Evolutionary conservation across 2,113 vertebrate genomes (phyloP), one percentile per base, ranked within the genome.

Genomic region (Trematocara zebra): DNA sequence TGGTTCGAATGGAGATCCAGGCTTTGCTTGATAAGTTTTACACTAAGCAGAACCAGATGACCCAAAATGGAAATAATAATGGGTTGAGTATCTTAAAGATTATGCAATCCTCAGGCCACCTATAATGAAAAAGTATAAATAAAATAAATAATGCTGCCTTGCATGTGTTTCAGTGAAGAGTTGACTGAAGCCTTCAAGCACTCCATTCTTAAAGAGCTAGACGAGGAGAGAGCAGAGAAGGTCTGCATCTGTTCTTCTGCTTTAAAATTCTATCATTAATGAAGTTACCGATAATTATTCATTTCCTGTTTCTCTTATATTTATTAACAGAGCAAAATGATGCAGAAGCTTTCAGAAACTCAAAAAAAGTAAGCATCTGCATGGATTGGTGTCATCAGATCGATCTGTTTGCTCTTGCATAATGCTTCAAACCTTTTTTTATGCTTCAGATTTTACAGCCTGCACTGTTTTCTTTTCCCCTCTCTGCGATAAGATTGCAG

Each of bases 1-100:
- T 94, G 37, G 91, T 97, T 11, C 97, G 91, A 20, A 81, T 96
- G 82, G 97, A 99, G 90, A 97, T 97, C 85, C 97, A 98, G 92
- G 54, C 85, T 59, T 85, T 99, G 80, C 90, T 96, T 82, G 97
- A 98, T 53, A 95, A 95, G 74, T 99, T 97, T 93, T 97, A 97
- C 91, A 96, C 92, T 18, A 94, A 97, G 78, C 95, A 98, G 87
- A 94, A 85, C 59, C 95, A 96, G 49, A 15, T 44, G 6, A 42
- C 51, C 2, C 53, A 61, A 26, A 90, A 49, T 79, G 83, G 83
- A 37, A 74, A 85, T 5, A 52, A 85, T 2, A 89, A 92, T 9
- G 31, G 94, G 96, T 96, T 56, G 80, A 91, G 90, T 89, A 18
- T 37, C 10, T 88, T 72, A 2, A 37, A 49, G 12, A 56, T 80